A percentile compares a stretch with the other conserved stretches of the same genome.
Evolutionary conservation across 1,140 invertebrate species (phyloP).

Genomic region (Nasonia giraulti): DNA sequence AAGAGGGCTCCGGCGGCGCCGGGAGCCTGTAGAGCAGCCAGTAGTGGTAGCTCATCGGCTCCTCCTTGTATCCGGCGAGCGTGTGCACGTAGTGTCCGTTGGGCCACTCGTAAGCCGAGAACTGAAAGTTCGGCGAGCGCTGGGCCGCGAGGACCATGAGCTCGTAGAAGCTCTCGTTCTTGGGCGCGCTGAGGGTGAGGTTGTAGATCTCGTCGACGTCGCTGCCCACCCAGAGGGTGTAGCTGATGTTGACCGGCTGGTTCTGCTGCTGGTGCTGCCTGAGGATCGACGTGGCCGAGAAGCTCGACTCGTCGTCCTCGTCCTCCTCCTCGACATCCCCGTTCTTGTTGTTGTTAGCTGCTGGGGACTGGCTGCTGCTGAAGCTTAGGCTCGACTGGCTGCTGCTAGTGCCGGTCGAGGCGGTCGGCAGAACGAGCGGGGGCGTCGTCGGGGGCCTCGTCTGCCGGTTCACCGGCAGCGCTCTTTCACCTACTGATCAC

Average conservation of each 20-base stretch:
- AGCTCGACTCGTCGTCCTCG: not conserved
- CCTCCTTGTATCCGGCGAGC: constrained; percentile 88
- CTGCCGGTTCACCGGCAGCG: not conserved
- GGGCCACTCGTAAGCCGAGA: constrained; percentile 89
- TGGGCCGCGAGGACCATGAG: constrained; percentile 90
- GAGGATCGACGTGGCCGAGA: not conserved
- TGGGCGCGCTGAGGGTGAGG: constrained; percentile 79
- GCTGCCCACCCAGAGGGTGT: constrained; percentile 89
- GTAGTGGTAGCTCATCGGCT: constrained; percentile 90
- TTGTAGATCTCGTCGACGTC: constrained; percentile 86
- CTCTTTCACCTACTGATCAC: constrained; percentile 5
- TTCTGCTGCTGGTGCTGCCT: not conserved
- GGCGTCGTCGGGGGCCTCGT: not conserved
- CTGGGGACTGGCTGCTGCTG: not conserved
- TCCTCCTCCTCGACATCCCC: not conserved
- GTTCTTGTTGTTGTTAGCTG: not conserved
- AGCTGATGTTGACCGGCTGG: constrained; percentile 81
- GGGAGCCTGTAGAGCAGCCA: constrained; percentile 89
- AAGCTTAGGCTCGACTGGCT: not conserved
- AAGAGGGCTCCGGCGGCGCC: constrained; percentile 83
- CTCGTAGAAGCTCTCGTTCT: constrained; percentile 88
- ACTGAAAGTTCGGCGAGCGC: constrained; percentile 80
- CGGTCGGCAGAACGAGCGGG: not conserved
- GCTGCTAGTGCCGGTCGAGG: not conserved
- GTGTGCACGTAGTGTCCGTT: constrained; percentile 93